A percentile compares a stretch with the other conserved stretches of the same genome.
phyloP scores from a whole-genome alignment of 2,888 invertebrate genomes.

The Trachelus tabidus region DNA sequence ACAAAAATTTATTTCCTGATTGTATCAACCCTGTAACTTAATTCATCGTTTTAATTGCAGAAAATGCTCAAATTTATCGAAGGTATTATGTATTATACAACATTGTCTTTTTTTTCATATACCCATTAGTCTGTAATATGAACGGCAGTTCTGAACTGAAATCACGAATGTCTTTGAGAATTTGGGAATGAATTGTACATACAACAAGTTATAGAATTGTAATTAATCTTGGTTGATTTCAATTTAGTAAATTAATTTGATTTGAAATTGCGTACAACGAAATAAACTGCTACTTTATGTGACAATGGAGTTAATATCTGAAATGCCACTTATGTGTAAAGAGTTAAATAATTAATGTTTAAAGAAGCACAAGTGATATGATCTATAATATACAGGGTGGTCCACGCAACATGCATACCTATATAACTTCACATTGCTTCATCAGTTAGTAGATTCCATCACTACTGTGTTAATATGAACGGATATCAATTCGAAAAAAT shows the following conservation, averaged over 20 bases:
- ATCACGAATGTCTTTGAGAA: not conserved
- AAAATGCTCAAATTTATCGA: not conserved
- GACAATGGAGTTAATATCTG: not conserved
- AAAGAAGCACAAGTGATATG: not conserved
- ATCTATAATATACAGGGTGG: not conserved
- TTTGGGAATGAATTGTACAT: not conserved
- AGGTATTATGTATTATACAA: not conserved
- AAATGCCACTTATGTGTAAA: not conserved
- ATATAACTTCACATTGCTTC: too few relatives aligned
- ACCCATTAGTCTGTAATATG: not conserved
- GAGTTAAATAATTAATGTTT: not conserved
- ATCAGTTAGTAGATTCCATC: too few relatives aligned
- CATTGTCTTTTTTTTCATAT: not conserved
- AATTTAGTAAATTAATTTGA: conserved; percentile 1
- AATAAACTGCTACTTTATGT: conserved; percentile 4
- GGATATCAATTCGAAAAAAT: too few relatives aligned
- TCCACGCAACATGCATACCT: too few relatives aligned
- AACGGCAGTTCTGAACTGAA: not conserved
- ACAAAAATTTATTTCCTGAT: not conserved
- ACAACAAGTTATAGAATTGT: not conserved
- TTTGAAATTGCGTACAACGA: not conserved
- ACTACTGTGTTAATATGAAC: too few relatives aligned
- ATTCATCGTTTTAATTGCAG: not conserved
- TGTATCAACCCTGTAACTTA: not conserved
- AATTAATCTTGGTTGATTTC: not conserved